phyloP scores from a whole-genome alignment of 2,113 vertebrate species.

The Girardinichthys multiradiatus region DNA sequence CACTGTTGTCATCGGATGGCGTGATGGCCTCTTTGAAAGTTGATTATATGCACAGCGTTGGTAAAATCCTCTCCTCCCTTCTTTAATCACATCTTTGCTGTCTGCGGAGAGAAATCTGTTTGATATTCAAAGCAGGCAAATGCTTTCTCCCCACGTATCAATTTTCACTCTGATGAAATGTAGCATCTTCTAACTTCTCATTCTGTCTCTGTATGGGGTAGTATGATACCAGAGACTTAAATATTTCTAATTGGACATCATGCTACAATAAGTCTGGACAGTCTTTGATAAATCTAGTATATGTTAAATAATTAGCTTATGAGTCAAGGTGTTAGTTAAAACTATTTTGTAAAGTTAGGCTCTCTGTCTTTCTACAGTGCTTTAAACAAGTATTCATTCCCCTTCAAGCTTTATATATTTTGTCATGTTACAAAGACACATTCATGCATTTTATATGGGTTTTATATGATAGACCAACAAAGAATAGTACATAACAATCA shows the following conservation, averaged over 20 bases:
- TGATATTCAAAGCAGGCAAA: slow-evolving; percentile 72
- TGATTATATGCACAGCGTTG: slow-evolving; percentile 59
- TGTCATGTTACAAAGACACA: background rate
- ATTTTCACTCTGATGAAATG: slow-evolving; percentile 56
- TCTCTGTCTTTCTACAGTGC: background rate
- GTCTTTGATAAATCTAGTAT: background rate
- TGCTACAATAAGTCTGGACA: slow-evolving; percentile 23
- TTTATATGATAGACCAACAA: too few species aligned
- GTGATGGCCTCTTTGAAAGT: slow-evolving; percentile 62
- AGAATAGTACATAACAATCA: too few species aligned
- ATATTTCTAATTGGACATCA: slow-evolving; percentile 22
- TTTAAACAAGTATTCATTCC: too few species aligned
- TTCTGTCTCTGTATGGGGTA: slow-evolving; percentile 20
- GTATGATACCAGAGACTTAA: slow-evolving; percentile 22
- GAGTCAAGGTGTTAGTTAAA: background rate
- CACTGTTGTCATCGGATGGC: slow-evolving; percentile 55
- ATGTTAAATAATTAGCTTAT: slow-evolving; percentile 24
- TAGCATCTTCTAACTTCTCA: slow-evolving; percentile 23
- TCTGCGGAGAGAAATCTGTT: slow-evolving; percentile 66
- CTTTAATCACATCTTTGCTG: slow-evolving; percentile 73
- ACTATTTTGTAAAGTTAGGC: background rate
- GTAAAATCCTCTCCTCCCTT: slow-evolving; percentile 61
- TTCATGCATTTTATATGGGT: background rate
- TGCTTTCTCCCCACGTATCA: slow-evolving; percentile 46
- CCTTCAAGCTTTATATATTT: background rate